Evolutionary conservation across 2,888 invertebrate species (phyloP).

Genomic region (Chrysopilus asiliformis): DNA sequence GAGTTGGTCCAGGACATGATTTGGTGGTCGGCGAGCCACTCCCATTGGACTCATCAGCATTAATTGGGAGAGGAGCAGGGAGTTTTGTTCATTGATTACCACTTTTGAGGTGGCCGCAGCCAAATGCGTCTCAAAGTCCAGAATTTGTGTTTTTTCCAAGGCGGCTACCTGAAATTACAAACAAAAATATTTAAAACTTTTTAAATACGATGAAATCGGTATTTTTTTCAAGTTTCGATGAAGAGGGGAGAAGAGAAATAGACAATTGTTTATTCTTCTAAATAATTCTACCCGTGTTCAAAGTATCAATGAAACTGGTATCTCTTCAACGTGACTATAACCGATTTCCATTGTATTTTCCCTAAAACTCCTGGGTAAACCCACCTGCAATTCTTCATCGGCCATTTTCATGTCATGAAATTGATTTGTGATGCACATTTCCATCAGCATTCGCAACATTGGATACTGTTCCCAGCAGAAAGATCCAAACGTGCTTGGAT

Average conservation of each 20-base stretch:
- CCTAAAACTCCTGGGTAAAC: too few species aligned
- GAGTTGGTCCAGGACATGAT: constrained; percentile 61
- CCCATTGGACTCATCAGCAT: constrained; percentile 79
- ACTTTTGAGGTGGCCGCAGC: constrained; percentile 81
- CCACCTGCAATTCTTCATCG: constrained; percentile 52
- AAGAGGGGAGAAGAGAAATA: not conserved
- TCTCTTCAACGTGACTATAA: too few species aligned
- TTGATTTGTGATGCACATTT: constrained; percentile 89
- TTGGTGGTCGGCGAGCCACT: constrained; percentile 68
- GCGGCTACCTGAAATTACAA: constrained; percentile 39
- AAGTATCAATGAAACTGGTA: too few species aligned
- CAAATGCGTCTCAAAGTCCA: constrained; percentile 83
- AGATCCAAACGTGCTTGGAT: constrained; percentile 75
- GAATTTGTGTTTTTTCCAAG: constrained; percentile 61
- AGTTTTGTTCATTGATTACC: constrained; percentile 80
- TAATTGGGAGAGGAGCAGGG: constrained; percentile 69
- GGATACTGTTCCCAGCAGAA: constrained; percentile 84
- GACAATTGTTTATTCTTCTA: not conserved
- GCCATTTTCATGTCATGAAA: constrained; percentile 42
- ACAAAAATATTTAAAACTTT: too few species aligned
- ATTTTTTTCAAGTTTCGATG: not conserved
- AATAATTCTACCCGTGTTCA: too few species aligned
- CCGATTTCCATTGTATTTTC: too few species aligned
- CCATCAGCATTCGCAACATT: constrained; percentile 78
- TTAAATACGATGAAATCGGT: too few species aligned